Conservation (phyloP, 2,888 invertebrate genomes). For the Pheosia gnoma region DNA sequence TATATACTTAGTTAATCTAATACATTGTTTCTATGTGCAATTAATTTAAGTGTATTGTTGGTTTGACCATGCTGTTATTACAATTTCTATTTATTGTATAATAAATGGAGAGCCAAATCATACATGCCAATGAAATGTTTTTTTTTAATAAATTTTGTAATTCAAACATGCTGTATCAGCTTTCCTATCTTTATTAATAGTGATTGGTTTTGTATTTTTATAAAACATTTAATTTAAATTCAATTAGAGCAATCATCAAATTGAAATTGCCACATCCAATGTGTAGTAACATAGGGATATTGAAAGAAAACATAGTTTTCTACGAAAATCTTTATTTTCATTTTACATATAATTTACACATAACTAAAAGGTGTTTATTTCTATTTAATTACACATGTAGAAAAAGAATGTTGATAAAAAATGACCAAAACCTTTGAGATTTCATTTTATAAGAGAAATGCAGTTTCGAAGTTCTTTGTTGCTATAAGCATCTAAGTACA, state of each 20-base stretch:
- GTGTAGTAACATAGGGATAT: conserved; percentile 26
- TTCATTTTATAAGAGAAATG: conserved; percentile 47
- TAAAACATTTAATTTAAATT: background rate
- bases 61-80: conserved; percentile 3
- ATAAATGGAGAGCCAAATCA: too few species aligned
- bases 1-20: conserved; percentile 85
- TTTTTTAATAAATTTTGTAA: too few species aligned
- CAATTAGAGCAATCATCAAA: background rate
- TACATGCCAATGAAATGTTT: too few species aligned
- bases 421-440: conserved; percentile 51
- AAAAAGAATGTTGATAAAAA: conserved; percentile 59
- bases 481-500: conserved; percentile 14
- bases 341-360: conserved; percentile 78
- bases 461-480: conserved; percentile 36
- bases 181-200: background rate
- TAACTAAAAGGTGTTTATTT: conserved; percentile 57
- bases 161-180: background rate
- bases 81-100: too few species aligned
- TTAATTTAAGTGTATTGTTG: background rate
- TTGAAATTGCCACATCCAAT: conserved; percentile 3
- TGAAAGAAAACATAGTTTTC: conserved; percentile 61
- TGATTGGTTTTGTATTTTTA: background rate
- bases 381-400: conserved; percentile 70
- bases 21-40: conserved; percentile 4
- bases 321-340: conserved; percentile 80